Evolutionary conservation across 2,113 vertebrate species (phyloP).

Genomic region (Nannospalax galili): DNA sequence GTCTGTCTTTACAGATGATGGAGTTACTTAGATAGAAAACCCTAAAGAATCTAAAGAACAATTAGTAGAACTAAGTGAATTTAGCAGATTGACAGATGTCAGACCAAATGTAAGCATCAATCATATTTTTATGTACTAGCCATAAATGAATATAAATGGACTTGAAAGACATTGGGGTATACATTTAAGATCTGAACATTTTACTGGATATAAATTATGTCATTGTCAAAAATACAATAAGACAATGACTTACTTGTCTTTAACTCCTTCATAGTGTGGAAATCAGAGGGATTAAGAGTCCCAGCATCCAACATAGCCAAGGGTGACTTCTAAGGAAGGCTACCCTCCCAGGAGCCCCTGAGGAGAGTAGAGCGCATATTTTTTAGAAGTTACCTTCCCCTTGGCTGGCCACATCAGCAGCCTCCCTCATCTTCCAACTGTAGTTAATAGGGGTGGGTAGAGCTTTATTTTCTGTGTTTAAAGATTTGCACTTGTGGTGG

Average conservation of each 20-base stretch:
- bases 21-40: background rate
- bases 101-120: background rate
- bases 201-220: background rate
- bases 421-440: background rate
- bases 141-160: constrained; percentile 19
- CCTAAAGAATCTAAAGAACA: background rate
- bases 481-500: background rate
- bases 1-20: background rate
- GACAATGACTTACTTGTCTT: background rate
- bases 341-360: background rate
- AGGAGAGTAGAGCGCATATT: too few relatives aligned
- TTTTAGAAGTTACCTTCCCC: background rate
- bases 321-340: background rate
- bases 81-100: background rate
- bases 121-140: background rate
- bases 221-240: background rate
- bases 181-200: background rate
- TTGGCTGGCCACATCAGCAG: too few relatives aligned
- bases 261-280: background rate
- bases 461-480: background rate
- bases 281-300: too few relatives aligned
- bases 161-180: background rate
- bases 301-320: background rate
- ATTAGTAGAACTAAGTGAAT: background rate
- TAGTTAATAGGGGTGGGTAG: background rate